These are phyloP conservation scores for Hylaeus volcanicus DNA, from an alignment of 1,140 invertebrate species.

Conservation along the genomic window DNA sequence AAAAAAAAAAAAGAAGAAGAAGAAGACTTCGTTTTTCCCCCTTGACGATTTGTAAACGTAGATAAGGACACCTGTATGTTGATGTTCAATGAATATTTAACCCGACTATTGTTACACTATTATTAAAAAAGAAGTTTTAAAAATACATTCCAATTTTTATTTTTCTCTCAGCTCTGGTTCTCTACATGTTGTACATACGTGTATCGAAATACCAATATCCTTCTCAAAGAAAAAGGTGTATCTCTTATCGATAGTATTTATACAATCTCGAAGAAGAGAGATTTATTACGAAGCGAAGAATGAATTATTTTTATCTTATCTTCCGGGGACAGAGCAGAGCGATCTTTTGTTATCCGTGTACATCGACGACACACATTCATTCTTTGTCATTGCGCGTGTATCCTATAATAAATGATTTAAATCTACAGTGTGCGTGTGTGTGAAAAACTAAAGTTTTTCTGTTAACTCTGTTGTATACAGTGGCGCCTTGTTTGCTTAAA, in stretches of 20 bases:
- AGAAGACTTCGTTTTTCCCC: slow-evolving; percentile 55
- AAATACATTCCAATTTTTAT: slow-evolving; percentile 64
- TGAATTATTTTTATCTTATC: slow-evolving; percentile 47
- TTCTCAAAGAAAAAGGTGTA: slow-evolving; percentile 9
- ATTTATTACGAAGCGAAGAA: slow-evolving; percentile 10
- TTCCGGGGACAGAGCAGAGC: slow-evolving; percentile 23
- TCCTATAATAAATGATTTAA: slow-evolving; percentile 22
- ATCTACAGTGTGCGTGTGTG: background rate
- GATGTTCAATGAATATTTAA: slow-evolving; percentile 63
- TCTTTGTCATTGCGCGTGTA: slow-evolving; percentile 26
- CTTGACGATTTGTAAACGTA: slow-evolving; percentile 64
- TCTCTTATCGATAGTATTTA: slow-evolving; percentile 38
- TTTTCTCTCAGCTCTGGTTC: slow-evolving; percentile 50
- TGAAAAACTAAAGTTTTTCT: slow-evolving; percentile 45
- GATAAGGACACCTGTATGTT: slow-evolving; percentile 64
- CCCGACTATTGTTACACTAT: slow-evolving; percentile 63
- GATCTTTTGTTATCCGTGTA: slow-evolving; percentile 18
- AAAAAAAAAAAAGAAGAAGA: slow-evolving; percentile 4
- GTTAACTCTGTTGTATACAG: slow-evolving; percentile 26
- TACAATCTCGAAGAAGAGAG: slow-evolving; percentile 14
- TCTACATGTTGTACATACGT: slow-evolving; percentile 16
- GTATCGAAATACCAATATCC: slow-evolving; percentile 42
- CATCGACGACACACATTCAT: slow-evolving; percentile 13
- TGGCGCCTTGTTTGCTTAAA: background rate
- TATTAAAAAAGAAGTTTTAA: slow-evolving; percentile 66